Conservation (phyloP, 2,113 vertebrate genomes). For the Meleagris gallopavo region DNA sequence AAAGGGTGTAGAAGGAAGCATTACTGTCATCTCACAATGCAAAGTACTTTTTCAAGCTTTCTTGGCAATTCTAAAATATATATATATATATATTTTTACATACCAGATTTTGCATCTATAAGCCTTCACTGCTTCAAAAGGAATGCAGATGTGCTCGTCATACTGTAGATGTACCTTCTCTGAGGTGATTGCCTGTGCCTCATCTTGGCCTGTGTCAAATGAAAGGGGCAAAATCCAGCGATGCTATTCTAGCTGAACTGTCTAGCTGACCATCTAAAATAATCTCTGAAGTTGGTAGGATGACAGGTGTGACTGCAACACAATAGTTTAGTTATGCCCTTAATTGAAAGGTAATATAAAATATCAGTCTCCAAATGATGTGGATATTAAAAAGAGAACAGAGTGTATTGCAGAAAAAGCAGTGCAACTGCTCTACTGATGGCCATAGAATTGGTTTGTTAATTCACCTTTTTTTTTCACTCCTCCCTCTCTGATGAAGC, state of each 20-base stretch:
- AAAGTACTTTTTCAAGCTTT: constrained; percentile 69
- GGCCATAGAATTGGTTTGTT: not conserved
- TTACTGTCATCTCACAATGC: constrained; percentile 73
- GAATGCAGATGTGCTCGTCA: not conserved
- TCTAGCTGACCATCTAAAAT: not conserved
- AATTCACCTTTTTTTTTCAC: not conserved
- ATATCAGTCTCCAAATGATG: not conserved
- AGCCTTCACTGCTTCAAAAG: constrained; percentile 51
- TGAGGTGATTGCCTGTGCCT: not conserved
- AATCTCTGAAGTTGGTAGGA: not conserved
- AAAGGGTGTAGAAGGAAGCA: constrained; percentile 73
- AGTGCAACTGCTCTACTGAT: not conserved
- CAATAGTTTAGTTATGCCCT: not conserved
- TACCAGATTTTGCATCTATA: constrained; percentile 58
- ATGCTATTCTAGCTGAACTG: not conserved
- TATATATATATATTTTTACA: constrained; percentile 12
- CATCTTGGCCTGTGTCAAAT: not conserved
- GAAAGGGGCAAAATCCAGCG: not conserved
- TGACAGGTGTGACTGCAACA: not conserved
- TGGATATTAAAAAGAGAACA: not conserved
- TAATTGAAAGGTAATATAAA: not conserved
- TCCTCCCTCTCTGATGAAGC: not conserved
- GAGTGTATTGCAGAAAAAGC: not conserved
- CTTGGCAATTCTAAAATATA: constrained; percentile 66
- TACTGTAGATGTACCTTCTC: not conserved